phyloP scores from a whole-genome alignment of 2,888 invertebrate genomes.

The Tipula vernalis region DNA sequence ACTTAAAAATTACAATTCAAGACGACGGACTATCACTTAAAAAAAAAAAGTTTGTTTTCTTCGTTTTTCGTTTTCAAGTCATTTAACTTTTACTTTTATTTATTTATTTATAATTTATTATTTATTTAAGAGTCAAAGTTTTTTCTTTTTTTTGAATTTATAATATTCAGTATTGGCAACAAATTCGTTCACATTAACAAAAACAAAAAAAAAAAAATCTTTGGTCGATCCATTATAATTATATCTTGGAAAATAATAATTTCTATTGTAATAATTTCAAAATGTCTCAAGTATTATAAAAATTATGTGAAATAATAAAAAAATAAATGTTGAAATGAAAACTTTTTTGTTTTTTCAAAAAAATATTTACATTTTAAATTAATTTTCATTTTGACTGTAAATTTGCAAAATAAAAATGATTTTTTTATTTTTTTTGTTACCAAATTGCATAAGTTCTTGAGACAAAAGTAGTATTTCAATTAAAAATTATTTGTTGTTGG shows the following conservation, averaged over 20 bases:
- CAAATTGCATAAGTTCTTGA: background rate
- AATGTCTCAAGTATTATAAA: background rate
- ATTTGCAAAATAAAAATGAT: background rate
- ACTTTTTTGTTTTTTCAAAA: background rate
- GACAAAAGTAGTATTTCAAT: background rate
- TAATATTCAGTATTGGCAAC: background rate
- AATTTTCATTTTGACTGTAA: background rate
- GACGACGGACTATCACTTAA: background rate
- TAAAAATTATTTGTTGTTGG: background rate
- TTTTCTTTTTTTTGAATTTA: background rate
- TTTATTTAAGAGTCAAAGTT: background rate
- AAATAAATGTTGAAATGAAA: background rate
- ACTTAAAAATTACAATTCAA: constrained; percentile 4
- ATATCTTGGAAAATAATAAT: background rate
- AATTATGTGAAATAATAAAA: background rate
- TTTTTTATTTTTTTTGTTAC: background rate
- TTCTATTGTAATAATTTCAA: background rate
- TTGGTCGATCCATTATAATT: background rate
- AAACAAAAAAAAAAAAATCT: background rate
- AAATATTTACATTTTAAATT: background rate
- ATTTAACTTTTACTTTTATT: background rate
- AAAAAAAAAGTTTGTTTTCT: background rate
- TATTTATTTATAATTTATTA: background rate
- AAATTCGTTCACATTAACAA: background rate
- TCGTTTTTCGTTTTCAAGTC: background rate